Conservation (phyloP, 2,113 vertebrate genomes). For the Hippocampus zosterae region DNA sequence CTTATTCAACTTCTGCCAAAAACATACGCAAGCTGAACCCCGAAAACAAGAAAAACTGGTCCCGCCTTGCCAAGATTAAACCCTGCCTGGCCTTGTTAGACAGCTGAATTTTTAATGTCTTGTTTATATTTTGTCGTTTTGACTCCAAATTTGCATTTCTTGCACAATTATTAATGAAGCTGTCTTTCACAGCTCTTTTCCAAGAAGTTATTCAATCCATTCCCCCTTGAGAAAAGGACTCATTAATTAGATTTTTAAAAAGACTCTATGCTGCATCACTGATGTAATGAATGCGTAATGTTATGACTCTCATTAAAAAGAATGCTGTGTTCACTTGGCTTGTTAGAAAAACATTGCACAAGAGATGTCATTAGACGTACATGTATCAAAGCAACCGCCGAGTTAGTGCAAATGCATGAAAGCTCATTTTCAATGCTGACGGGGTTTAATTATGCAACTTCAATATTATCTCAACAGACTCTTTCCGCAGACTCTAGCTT, state of each 20-base stretch:
- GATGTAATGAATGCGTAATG: slow-evolving; percentile 54
- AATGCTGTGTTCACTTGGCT: slow-evolving; percentile 13
- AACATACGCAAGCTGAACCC: slow-evolving; percentile 11
- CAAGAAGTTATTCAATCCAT: slow-evolving; percentile 38
- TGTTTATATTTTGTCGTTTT: slow-evolving; percentile 62
- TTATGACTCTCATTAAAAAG: slow-evolving; percentile 37
- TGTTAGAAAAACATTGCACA: slow-evolving; percentile 21
- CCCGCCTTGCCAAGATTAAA: slow-evolving; percentile 33
- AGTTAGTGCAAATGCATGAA: slow-evolving; percentile 19
- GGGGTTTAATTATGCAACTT: slow-evolving; percentile 9
- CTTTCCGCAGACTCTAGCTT: slow-evolving; percentile 2
- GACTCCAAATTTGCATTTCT: slow-evolving; percentile 55
- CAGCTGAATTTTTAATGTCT: slow-evolving; percentile 57
- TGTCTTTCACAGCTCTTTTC: slow-evolving; percentile 40
- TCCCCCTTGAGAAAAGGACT: slow-evolving; percentile 34
- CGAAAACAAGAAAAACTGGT: slow-evolving; percentile 10
- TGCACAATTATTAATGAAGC: slow-evolving; percentile 38
- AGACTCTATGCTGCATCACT: slow-evolving; percentile 36
- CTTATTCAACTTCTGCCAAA: slow-evolving; percentile 11
- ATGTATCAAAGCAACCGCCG: slow-evolving; percentile 4
- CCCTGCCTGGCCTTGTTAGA: slow-evolving; percentile 49
- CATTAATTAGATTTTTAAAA: slow-evolving; percentile 55
- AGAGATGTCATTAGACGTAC: slow-evolving; percentile 20
- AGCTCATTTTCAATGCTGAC: slow-evolving; percentile 6
- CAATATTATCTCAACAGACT: slow-evolving; percentile 6